Conservation (phyloP, 2,888 invertebrate species). For the Epistrophe grossulariae region DNA sequence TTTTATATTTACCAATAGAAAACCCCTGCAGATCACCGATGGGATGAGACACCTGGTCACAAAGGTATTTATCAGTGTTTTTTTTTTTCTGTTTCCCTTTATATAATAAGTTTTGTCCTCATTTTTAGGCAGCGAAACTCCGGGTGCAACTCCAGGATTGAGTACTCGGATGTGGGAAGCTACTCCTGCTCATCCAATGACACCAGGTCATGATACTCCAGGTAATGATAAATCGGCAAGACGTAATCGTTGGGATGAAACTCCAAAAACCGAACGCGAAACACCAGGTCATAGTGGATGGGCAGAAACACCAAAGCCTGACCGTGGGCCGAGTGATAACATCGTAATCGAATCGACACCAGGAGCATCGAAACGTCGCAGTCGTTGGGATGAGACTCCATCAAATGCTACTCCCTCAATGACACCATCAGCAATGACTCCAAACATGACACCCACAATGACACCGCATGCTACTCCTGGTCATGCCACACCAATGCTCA, state of each 20-base stretch:
- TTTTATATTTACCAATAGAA: constrained; percentile 83
- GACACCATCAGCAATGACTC: constrained; percentile 88
- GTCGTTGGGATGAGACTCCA: constrained; percentile 99
- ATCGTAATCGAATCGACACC: constrained; percentile 96
- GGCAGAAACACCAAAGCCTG: constrained; percentile 99
- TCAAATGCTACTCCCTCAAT: constrained; percentile 90
- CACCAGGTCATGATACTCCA: constrained; percentile 94
- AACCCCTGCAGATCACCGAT: constrained; percentile 91
- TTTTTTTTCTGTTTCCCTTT: not conserved
- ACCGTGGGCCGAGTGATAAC: constrained; percentile 90
- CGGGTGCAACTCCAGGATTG: constrained; percentile 95
- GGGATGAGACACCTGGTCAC: constrained; percentile 98
- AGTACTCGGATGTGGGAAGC: constrained; percentile 98
- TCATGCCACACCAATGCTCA: constrained; percentile 88
- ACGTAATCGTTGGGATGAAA: constrained; percentile 99
- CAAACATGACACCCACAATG: constrained; percentile 88
- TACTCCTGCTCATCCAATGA: constrained; percentile 96
- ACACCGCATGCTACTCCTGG: constrained; percentile 91
- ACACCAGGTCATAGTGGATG: constrained; percentile 99
- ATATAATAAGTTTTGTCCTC: not conserved
- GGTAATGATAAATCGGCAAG: constrained; percentile 91
- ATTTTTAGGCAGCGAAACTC: constrained; percentile 88
- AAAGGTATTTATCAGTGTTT: constrained; percentile 84
- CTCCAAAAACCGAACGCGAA: constrained; percentile 98
- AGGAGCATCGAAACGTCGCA: constrained; percentile 96